phyloP scores from a whole-genome alignment of 2,888 invertebrate species.

The Lepidochitona cinerea region DNA sequence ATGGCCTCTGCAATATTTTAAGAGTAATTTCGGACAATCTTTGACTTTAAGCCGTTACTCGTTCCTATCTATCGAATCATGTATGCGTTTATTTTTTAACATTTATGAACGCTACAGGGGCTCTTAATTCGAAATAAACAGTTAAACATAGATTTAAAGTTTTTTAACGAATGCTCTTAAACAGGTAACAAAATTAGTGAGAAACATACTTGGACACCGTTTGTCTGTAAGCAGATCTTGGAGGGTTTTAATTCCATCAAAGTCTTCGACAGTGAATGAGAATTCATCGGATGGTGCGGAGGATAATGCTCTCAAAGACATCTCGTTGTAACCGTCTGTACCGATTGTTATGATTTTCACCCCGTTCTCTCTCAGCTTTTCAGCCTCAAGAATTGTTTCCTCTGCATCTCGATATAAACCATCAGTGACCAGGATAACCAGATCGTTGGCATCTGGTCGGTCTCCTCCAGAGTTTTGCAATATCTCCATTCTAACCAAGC shows the following conservation, averaged over 20 bases:
- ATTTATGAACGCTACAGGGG: no score
- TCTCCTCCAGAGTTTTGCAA: not conserved
- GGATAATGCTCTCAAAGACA: not conserved
- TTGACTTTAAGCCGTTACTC: no score
- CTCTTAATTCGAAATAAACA: no score
- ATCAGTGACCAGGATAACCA: not conserved
- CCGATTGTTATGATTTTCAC: not conserved
- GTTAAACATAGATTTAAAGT: no score
- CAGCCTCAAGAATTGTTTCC: not conserved
- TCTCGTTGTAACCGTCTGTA: not conserved
- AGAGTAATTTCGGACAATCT: no score
- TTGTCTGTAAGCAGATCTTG: not conserved
- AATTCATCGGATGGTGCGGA: not conserved
- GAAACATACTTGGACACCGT: not conserved
- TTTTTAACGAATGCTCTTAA: no score
- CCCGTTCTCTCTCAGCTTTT: not conserved
- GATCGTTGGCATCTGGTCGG: not conserved
- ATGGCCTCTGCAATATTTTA: no score
- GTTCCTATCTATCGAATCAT: no score
- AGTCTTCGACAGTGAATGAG: not conserved
- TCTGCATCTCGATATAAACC: not conserved
- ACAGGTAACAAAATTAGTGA: not conserved
- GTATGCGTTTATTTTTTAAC: no score
- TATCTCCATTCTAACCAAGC: not conserved
- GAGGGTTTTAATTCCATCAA: not conserved